Conservation (phyloP, 2,797 vertebrate species). For the Pantherophis alleghaniensis region DNA sequence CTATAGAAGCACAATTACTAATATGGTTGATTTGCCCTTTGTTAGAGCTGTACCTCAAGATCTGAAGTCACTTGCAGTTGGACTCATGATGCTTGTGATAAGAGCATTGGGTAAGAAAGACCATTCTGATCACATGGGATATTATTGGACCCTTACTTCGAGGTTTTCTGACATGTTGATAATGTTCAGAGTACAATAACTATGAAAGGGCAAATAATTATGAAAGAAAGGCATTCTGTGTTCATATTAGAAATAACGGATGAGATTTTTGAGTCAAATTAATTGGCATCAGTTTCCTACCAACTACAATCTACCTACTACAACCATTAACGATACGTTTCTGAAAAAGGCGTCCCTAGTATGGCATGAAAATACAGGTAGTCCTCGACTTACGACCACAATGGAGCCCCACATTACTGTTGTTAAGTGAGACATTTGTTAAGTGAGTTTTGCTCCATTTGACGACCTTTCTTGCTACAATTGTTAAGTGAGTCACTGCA, state of each 20-base stretch:
- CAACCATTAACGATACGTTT: no score
- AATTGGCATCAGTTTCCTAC: background rate
- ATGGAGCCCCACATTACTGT: no score
- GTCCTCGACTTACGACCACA: background rate
- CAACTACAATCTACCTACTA: background rate
- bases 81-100: constrained; percentile 75
- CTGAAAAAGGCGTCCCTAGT: background rate
- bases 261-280: background rate
- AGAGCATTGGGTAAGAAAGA: constrained; percentile 81
- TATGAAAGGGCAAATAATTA: no score
- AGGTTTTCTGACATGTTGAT: background rate
- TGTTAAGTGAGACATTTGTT: background rate
- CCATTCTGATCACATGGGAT: background rate
- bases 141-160: background rate
- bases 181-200: background rate
- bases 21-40: constrained; percentile 26
- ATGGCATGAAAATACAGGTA: background rate
- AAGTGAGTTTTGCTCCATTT: background rate
- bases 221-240: background rate
- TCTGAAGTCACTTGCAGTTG: constrained; percentile 87
- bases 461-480: background rate
- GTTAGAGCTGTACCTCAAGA: constrained; percentile 84
- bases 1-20: background rate
- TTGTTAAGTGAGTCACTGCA: background rate
- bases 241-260: background rate